Base-by-base conservation (phyloP, 1,140 invertebrate genomes). In the Eubasilissa regina region DNA sequence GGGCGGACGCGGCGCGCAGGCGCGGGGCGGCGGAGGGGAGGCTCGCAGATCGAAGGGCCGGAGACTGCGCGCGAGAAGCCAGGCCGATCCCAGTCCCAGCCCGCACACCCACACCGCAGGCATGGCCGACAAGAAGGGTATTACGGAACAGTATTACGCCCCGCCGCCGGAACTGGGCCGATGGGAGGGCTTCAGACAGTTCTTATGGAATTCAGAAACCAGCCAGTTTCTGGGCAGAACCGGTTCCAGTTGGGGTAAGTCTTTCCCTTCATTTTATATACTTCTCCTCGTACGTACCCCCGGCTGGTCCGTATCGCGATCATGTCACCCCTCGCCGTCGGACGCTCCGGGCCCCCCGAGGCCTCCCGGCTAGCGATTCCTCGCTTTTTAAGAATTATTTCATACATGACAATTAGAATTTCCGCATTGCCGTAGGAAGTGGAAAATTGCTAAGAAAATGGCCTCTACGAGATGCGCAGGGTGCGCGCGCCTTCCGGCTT, bases 211-310 rank as follows among this genome's bases (percentile, higher is more conserved):
- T 90, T 93, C 94, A 78, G 94, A 97, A 89, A 97, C 95, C 75
- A 93, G 94, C 84, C 94, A 96, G 88, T 94, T 97, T 86, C 89
- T 97, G 81, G 96, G 96, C 80, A 91, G 96, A 82, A 97, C 96
- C 78, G 95, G 94, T 80, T 90, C 93, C 83, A 96, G 95, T 89
- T 97, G 96, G 96, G 95, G 96, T 97, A 89, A 96, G 95, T 93
- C 66, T 77, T 84, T 51, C 79, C 35, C 17, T 51, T 13, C 12
- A 53, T 80, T 58, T 74, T 78, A 62, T 70, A 25, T 76, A 66
- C 72, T 82, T 83, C 78, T 79, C 75, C 64, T 75, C 77, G 74
- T 17, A 47, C 56, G 15, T 55, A 13, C 60, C 45, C 44, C 25
- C 56, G 17, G 66, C 48, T 13, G 12, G 9, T 11, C 74, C 74